These are phyloP conservation scores for Boloria selene DNA, from an alignment of 2,888 invertebrate species.

Conservation along the genomic window DNA sequence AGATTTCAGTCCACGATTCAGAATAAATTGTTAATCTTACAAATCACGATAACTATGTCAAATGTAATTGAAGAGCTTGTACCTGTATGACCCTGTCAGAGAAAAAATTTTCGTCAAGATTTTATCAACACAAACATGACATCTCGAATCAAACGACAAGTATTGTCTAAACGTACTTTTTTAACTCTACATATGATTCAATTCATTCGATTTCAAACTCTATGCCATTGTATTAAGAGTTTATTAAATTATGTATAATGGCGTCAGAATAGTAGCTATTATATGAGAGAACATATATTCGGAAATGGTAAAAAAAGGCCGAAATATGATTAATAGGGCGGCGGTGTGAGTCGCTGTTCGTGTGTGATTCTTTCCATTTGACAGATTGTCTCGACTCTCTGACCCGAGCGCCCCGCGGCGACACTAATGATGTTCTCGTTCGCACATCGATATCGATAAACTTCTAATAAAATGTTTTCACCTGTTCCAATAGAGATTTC, in stretches of 20 bases:
- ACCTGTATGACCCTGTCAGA: slow-evolving; percentile 74
- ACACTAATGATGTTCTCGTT: slow-evolving; percentile 65
- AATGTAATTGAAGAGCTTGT: slow-evolving; percentile 75
- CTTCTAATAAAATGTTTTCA: background rate
- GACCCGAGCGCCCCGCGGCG: slow-evolving; percentile 78
- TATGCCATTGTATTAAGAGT: slow-evolving; percentile 36
- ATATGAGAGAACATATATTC: slow-evolving; percentile 75
- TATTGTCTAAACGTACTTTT: slow-evolving; percentile 60
- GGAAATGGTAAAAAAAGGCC: slow-evolving; percentile 76
- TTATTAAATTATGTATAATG: slow-evolving; percentile 49
- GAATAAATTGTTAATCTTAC: slow-evolving; percentile 32
- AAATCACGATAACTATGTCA: slow-evolving; percentile 59
- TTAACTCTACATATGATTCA: slow-evolving; percentile 51
- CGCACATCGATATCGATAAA: slow-evolving; percentile 65
- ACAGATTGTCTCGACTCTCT: slow-evolving; percentile 81
- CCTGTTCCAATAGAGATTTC: no score
- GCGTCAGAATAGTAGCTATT: slow-evolving; percentile 73
- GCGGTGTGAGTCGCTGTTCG: slow-evolving; percentile 64
- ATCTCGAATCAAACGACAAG: slow-evolving; percentile 77
- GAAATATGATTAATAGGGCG: slow-evolving; percentile 81
- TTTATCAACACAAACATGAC: slow-evolving; percentile 72
- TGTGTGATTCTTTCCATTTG: slow-evolving; percentile 80
- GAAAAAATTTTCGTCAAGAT: slow-evolving; percentile 75
- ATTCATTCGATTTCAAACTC: slow-evolving; percentile 43
- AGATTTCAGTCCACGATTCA: slow-evolving; percentile 28